Evolutionary conservation across 1,140 invertebrate genomes (phyloP), one percentile per base, ranked within the genome.

Genomic region (Linepithema humile): DNA sequence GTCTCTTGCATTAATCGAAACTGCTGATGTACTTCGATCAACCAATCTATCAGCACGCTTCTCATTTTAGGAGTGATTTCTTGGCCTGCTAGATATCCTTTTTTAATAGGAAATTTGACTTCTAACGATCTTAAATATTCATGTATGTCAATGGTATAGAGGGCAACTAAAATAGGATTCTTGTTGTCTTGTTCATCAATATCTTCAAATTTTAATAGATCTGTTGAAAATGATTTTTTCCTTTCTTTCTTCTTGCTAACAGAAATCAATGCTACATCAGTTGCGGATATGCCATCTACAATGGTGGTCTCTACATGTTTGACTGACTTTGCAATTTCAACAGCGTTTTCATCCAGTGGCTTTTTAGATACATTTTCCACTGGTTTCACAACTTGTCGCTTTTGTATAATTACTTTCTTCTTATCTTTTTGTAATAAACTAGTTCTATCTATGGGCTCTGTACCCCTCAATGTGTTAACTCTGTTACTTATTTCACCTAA

Each of bases 1-100:
- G 98, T 99, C 94, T 99, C 99, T 88, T 97, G 96, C n/a, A 97
- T 94, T 15, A 99, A 94, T 84, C 96, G 96, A 92, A 99, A 99
- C 92, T 98, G 97, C 82, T 95, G 94, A 91, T 99, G 98, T 15
- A 99, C 98, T 91, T 99, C 98, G 26, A 99, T 97, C 32, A 99
- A 94, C 99, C 99, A 99, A 93, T 99, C 98, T 83, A 99, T 95
- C 0, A 99, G 94, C 48, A 98, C 97, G 7, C 96, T 95, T 82
- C 99, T 96, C 98, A 99, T 99, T 90, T 96, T 97, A 0, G 96
- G 95, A 20, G 96, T 97, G 1, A 98, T 95, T 78, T 94, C 89
- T 88, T 97, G 96, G 43, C 95, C 96, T 45, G 95, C 94, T 55
- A 98, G 94, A 92, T 96, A 97, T 86, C 96, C 95, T 53, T 93